These are phyloP conservation scores for Anoplopoma fimbria DNA, from an alignment of 2,113 vertebrate species.

Conservation along the genomic window DNA sequence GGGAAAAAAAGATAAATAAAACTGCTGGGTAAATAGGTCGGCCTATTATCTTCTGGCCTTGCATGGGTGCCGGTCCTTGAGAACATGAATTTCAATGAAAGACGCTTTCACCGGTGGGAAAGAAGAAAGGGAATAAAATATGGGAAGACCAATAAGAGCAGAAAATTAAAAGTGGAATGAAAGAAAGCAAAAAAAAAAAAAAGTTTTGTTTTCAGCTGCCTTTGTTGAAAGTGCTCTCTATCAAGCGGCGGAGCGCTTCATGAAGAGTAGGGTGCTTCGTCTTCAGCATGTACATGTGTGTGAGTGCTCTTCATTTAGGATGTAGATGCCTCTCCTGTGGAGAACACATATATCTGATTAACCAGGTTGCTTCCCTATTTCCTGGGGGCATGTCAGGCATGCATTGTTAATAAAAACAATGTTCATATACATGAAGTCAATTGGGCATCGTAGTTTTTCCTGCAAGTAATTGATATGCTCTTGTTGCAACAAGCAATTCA, in stretches of 20 bases:
- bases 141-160: slow-evolving; percentile 54
- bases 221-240: slow-evolving; percentile 52
- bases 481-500: slow-evolving; percentile 32
- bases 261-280: slow-evolving; percentile 37
- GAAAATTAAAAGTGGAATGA: slow-evolving; percentile 59
- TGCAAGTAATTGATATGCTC: slow-evolving; percentile 40
- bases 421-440: slow-evolving; percentile 3
- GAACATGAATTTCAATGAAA: slow-evolving; percentile 83
- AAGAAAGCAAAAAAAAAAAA: slow-evolving; percentile 57
- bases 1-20: slow-evolving; percentile 71
- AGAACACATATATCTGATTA: slow-evolving; percentile 62
- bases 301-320: slow-evolving; percentile 70
- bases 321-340: slow-evolving; percentile 31
- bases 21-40: slow-evolving; percentile 81
- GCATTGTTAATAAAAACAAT: slow-evolving; percentile 23
- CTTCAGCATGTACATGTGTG: slow-evolving; percentile 3
- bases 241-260: slow-evolving; percentile 38
- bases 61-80: slow-evolving; percentile 74
- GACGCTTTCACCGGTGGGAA: slow-evolving; percentile 44
- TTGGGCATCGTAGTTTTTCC: not conserved
- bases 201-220: slow-evolving; percentile 58
- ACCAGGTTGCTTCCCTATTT: slow-evolving; percentile 27
- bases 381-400: not conserved
- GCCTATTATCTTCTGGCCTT: slow-evolving; percentile 83
- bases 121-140: slow-evolving; percentile 59